Conservation (phyloP, 2,888 invertebrate genomes). For the Embidobia sp. region DNA sequence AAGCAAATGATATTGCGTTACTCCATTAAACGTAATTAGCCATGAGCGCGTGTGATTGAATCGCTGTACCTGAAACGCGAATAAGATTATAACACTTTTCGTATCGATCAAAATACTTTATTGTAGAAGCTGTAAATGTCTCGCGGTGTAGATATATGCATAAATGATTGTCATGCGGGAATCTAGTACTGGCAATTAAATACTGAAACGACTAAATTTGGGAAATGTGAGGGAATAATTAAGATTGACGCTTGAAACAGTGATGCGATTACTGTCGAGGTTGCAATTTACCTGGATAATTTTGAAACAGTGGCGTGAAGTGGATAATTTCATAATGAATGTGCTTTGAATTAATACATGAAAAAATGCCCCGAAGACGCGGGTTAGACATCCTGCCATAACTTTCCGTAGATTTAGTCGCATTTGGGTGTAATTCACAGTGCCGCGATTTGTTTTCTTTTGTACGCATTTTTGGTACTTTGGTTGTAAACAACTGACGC, state of each 20-base stretch:
- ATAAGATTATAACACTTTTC: slow-evolving; percentile 12
- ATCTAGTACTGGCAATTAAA: slow-evolving; percentile 62
- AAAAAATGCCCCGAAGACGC: slow-evolving; percentile 23
- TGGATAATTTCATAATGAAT: slow-evolving; percentile 73
- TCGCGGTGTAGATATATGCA: slow-evolving; percentile 38
- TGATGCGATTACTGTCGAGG: slow-evolving; percentile 76
- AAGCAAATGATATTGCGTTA: too few species aligned
- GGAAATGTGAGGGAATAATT: slow-evolving; percentile 74
- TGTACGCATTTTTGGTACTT: too few species aligned
- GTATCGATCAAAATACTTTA: slow-evolving; percentile 31
- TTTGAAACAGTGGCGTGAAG: slow-evolving; percentile 70
- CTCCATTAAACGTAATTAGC: slow-evolving; percentile 14
- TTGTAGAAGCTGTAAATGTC: slow-evolving; percentile 42
- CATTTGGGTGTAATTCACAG: slow-evolving; percentile 4
- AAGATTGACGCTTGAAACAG: slow-evolving; percentile 74
- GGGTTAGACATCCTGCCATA: too few species aligned
- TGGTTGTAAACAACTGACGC: too few species aligned
- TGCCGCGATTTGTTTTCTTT: too few species aligned
- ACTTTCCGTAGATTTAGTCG: too few species aligned
- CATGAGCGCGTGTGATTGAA: too few species aligned
- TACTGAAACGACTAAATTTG: slow-evolving; percentile 68
- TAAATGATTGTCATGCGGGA: slow-evolving; percentile 58
- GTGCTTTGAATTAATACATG: slow-evolving; percentile 47
- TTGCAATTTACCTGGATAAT: slow-evolving; percentile 75
- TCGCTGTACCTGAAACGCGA: not conserved